These are phyloP conservation scores for Drusus annulatus DNA, from an alignment of 1,140 invertebrate genomes.

Conservation along the genomic window DNA sequence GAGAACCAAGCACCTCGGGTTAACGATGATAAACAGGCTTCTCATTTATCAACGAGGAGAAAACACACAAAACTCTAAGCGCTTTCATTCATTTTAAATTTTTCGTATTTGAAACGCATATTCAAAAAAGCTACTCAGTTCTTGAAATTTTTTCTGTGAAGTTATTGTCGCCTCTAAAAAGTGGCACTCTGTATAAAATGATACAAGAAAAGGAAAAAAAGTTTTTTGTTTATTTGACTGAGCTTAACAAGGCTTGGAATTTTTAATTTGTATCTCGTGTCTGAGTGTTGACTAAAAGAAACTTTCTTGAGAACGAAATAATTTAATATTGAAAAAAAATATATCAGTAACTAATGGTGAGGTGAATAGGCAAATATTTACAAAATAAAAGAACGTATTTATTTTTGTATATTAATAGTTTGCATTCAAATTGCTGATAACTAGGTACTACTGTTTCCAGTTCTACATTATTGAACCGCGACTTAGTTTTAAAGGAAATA, in stretches of 20 bases:
- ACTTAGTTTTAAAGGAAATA: no score
- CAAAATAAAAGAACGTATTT: no score
- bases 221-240: neutral
- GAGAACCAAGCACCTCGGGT: constrained; percentile 8
- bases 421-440: no score
- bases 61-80: constrained; percentile 24
- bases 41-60: constrained; percentile 10
- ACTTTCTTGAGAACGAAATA: neutral
- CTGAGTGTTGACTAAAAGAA: neutral
- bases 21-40: constrained; percentile 29
- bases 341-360: no score
- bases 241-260: neutral
- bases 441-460: no score
- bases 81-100: constrained; percentile 23
- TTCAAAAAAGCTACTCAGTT: neutral
- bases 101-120: constrained; percentile 9
- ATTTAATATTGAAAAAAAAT: no score
- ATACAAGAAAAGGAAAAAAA: neutral
- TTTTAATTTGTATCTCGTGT: no score
- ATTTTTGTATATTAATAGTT: no score
- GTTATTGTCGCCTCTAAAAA: neutral
- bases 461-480: no score
- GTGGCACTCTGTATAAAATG: neutral
- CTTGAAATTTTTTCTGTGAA: neutral
- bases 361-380: no score